Evolutionary conservation across 2,113 vertebrate species (phyloP), one percentile per base, ranked within the genome.

Genomic region (Neoarius graeffei): DNA sequence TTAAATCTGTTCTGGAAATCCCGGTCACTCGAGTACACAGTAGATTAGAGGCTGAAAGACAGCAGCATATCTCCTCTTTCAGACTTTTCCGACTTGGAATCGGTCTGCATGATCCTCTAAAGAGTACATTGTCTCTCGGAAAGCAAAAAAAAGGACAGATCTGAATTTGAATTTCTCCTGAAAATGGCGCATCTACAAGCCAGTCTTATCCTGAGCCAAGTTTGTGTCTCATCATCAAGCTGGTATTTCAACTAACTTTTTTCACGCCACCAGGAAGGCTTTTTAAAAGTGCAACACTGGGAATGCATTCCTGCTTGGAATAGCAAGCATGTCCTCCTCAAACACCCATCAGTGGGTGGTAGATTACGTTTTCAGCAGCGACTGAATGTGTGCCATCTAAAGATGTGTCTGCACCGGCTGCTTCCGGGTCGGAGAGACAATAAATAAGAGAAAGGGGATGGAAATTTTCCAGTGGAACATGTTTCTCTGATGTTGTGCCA

Each of bases 271-370:
- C 80, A 60, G 66, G 25, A 59, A 83, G 27, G 3, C 54, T 87
- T 82, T 30, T 59, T 60, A 48, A 82, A 73, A 59, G 73, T 62
- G 66, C 54, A 71, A 73, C 79, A 52, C 23, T 87, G 79, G 30
- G 60, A 87, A 81, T 13, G 5, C 1, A 20, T 20, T 23, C 57
- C 76, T 86, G 77, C 54, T 25, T n/a, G 17, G 86, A 87, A 87
- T 87, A 83, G 80, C 79, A 87, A 60, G 30, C 52, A 7, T 60
- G 54, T 62, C 7, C 15, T 23, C 27, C 11, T 64, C 35, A 25
- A 19, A 83, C 35, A 11, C 15, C 5, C 25, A n/a, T 73, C 64
- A 71, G 25, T 74, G 25, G 69, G 66, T 83, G 80, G 67, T 83
- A 57, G 62, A 80, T 69, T 27, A 66, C 77, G 27, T 83, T 73